Conservation (phyloP, 2,888 invertebrate genomes). For the Leptogaster cylindrica region DNA sequence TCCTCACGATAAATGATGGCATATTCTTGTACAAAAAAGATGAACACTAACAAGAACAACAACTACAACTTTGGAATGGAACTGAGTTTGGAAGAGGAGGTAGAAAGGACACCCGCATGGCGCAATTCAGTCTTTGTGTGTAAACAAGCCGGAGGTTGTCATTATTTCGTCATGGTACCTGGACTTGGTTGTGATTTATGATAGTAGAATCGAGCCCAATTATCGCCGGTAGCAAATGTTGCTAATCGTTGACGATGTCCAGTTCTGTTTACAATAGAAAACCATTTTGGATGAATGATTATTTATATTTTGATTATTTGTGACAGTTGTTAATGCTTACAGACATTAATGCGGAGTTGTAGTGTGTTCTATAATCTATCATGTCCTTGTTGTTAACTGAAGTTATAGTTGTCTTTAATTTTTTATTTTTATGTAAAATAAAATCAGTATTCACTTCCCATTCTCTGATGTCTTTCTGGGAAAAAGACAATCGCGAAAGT, state of each 20-base stretch:
- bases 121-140: constrained; percentile 23
- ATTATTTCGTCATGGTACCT: constrained; percentile 29
- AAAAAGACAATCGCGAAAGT: neutral
- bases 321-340: no score
- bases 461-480: no score
- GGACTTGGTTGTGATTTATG: constrained; percentile 25
- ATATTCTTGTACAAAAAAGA: neutral
- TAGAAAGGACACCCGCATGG: constrained; percentile 20
- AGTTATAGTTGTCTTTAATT: no score
- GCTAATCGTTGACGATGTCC: constrained; percentile 17
- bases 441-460: no score
- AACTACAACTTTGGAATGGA: no score
- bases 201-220: constrained; percentile 6
- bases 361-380: no score
- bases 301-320: no score
- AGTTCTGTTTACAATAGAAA: neutral
- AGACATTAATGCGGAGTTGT: no score
- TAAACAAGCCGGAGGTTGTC: constrained; percentile 30
- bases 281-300: neutral
- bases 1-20: neutral
- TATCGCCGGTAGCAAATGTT: constrained; percentile 21
- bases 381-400: no score
- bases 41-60: no score
- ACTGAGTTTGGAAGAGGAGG: no score
- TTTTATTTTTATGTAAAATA: no score